Evolutionary conservation across 2,113 vertebrate species (phyloP).

Genomic region (Lichenostomus cassidix): DNA sequence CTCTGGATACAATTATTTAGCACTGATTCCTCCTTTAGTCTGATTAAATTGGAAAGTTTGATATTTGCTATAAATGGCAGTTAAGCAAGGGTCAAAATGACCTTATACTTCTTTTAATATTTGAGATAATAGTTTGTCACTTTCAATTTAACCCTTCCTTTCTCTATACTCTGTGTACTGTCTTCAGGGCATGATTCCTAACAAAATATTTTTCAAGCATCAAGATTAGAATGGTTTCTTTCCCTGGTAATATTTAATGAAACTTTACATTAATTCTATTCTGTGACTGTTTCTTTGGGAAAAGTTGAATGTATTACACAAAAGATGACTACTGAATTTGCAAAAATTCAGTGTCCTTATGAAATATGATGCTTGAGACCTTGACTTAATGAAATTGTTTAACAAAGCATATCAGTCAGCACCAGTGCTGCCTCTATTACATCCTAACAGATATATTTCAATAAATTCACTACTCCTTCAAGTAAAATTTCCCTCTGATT

Average conservation of each 20-base stretch:
- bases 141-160: background rate
- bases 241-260: background rate
- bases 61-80: background rate
- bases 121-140: background rate
- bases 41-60: background rate
- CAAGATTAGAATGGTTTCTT: background rate
- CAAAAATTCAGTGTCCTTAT: background rate
- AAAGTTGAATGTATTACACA: background rate
- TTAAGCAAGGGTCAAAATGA: background rate
- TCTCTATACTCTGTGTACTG: background rate
- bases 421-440: background rate
- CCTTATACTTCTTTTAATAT: background rate
- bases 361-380: background rate
- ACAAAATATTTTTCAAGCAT: conserved; percentile 2
- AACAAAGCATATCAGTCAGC: background rate
- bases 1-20: background rate
- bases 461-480: background rate
- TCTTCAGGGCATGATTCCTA: background rate
- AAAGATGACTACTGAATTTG: background rate
- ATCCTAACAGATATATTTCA: background rate
- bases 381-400: conserved; percentile 9
- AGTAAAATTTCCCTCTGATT: conserved; percentile 15
- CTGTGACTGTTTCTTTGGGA: background rate
- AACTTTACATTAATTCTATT: background rate
- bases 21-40: background rate